Evolutionary conservation across 2,888 invertebrate species (phyloP).

Genomic region (Dryocosmus kuriphilus): DNA sequence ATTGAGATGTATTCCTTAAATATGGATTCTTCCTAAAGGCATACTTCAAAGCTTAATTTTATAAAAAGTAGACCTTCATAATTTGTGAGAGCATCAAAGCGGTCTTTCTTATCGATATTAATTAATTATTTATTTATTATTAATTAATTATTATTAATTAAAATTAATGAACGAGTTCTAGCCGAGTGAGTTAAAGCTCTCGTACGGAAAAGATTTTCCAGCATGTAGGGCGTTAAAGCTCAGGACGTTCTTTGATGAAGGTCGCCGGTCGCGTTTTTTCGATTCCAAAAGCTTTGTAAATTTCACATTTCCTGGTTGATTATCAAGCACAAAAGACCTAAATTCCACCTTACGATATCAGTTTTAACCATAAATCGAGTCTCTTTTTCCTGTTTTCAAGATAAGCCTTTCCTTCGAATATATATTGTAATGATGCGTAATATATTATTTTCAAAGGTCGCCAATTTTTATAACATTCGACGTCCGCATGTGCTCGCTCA

Average conservation of each 20-base stretch:
- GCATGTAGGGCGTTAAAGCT: neutral
- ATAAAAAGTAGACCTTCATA: neutral
- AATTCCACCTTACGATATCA: neutral
- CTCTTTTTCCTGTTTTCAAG: too few relatives aligned
- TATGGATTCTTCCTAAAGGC: neutral
- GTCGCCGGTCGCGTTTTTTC: neutral
- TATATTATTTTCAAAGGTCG: too few relatives aligned
- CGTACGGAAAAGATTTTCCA: slow-evolving; percentile 3
- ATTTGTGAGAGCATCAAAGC: neutral
- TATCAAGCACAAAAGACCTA: neutral
- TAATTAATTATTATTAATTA: too few relatives aligned
- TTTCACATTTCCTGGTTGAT: neutral
- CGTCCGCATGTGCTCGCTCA: too few relatives aligned
- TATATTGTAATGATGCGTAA: too few relatives aligned
- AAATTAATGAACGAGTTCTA: neutral
- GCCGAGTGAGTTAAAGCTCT: neutral
- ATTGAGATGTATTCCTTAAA: neutral
- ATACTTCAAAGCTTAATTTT: neutral
- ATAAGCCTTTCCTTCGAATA: too few relatives aligned
- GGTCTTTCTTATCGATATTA: slow-evolving; percentile 11
- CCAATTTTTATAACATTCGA: too few relatives aligned
- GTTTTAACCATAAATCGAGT: neutral
- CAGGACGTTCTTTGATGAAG: slow-evolving; percentile 7
- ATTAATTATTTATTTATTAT: too few relatives aligned
- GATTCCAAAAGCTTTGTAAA: neutral